phyloP scores from a whole-genome alignment of 2,797 vertebrate genomes.

The Gambusia yucatana region DNA sequence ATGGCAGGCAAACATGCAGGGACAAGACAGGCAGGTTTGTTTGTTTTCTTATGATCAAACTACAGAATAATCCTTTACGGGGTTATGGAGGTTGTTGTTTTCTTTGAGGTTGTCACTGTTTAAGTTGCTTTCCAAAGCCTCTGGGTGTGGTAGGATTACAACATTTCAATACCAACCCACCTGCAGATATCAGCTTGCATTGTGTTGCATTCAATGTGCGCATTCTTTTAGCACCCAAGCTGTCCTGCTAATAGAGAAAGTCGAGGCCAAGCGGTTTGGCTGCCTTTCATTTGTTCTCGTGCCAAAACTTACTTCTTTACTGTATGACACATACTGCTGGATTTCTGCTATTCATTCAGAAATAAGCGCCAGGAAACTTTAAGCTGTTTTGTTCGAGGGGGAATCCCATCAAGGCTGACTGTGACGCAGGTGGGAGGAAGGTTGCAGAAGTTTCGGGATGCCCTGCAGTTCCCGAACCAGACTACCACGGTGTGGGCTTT shows the following conservation, averaged over 20 bases:
- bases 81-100: constrained; percentile 15
- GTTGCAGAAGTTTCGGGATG: constrained; percentile 56
- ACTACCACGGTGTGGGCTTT: constrained; percentile 26
- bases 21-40: constrained; percentile 60
- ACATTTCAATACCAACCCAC: constrained; percentile 32
- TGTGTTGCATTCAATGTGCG: constrained; percentile 17
- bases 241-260: constrained; percentile 48
- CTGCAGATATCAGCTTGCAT: constrained; percentile 33
- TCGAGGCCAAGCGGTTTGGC: constrained; percentile 71
- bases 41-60: constrained; percentile 48
- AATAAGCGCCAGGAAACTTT: constrained; percentile 40
- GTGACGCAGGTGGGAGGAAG: constrained; percentile 52
- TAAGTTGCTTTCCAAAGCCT: constrained; percentile 23
- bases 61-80: constrained; percentile 29
- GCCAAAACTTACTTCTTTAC: constrained; percentile 75
- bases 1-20: constrained; percentile 50
- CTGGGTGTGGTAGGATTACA: constrained; percentile 35
- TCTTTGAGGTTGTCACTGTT: constrained; percentile 41
- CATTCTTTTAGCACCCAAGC: constrained; percentile 34
- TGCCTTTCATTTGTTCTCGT: constrained; percentile 73
- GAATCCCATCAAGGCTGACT: constrained; percentile 68
- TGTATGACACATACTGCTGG: constrained; percentile 59
- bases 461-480: constrained; percentile 37
- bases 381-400: constrained; percentile 68
- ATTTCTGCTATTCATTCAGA: constrained; percentile 74